Base-by-base conservation (phyloP, 1,140 invertebrate genomes). In the Cyclina sinensis region DNA sequence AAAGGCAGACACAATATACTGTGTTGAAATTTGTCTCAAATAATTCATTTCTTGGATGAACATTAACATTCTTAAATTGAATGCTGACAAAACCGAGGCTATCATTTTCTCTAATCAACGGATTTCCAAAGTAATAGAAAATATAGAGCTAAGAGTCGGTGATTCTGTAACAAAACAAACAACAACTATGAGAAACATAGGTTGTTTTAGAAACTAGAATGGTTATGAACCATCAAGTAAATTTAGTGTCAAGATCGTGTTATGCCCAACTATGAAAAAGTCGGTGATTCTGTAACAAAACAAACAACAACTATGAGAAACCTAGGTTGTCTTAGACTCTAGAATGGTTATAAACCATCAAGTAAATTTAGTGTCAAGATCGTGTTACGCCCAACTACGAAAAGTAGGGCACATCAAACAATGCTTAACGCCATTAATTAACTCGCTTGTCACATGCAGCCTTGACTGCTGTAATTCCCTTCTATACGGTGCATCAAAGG, bases 11-110 rank as follows among this genome's bases (percentile, higher is more conserved):
- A 51, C 85, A 32, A 16, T 87, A 37, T 27, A n/a, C n/a, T 48
- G 43, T 24, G 76, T 68, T 48, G 62, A 79, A 68, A 51, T n/a
- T 48, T 79, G 59, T 70, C 76, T 87, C 9, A 48, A n/a, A n/a
- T n/a, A n/a, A 16, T 32, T 80, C 18, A 27, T 87, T n/a, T 80
- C 43, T 14, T 68, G 85, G 85, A 87, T 87, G 85, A 65, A 68
- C 57, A 65, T 18, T 16, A 80, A 87, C 51, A 80, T 87, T 68
- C 39, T 87, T 4, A 87, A 80, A 80, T n/a, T 80, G n/a, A 84
- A 84, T 48, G 18, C 59, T 18, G 43, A 84, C 39, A 84, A 84
- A 73, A 84, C 81, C 14, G 84, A 86, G 39, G 70, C 54, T 27
- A 78, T 86, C 24, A n/a, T 86, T 24, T 78, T 86, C 37, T 24